These are phyloP conservation scores for Tribolium castaneum DNA, from an alignment of 1,140 invertebrate genomes.

Conservation along the genomic window DNA sequence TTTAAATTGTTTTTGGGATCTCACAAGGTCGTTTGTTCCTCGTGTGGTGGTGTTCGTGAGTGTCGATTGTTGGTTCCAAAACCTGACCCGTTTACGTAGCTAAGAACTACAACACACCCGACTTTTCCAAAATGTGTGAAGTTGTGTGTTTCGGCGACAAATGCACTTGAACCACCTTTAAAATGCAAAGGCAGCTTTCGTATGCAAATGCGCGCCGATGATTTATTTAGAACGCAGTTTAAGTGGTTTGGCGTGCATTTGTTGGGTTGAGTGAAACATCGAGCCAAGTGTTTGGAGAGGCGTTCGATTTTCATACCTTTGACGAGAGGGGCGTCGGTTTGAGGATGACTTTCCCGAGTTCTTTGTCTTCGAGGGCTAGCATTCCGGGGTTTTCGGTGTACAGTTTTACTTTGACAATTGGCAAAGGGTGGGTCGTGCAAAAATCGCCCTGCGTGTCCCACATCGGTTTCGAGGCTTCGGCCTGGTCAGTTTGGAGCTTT, in stretches of 20 bases:
- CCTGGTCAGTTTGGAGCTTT: constrained; percentile 99
- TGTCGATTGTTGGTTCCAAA: constrained; percentile 9
- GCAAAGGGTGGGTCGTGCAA: constrained; percentile 95
- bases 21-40: constrained; percentile 20
- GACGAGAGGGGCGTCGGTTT: constrained; percentile 91
- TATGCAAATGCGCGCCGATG: no score
- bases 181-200: no score
- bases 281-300: not conserved
- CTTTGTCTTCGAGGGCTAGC: constrained; percentile 98
- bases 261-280: not conserved
- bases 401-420: constrained; percentile 96
- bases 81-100: constrained; percentile 15
- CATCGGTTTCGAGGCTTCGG: constrained; percentile 98
- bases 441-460: constrained; percentile 99
- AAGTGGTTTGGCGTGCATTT: not conserved
- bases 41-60: constrained; percentile 16
- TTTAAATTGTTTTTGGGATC: not conserved
- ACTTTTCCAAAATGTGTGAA: constrained; percentile 9
- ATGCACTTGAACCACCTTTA: not conserved
- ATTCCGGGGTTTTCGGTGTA: constrained; percentile 98
- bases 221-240: not conserved
- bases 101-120: constrained; percentile 31
- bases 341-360: constrained; percentile 94
- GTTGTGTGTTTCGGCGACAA: not conserved
- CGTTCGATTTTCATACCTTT: constrained; percentile 70